A percentile compares a stretch with the other conserved stretches of the same genome.
Conservation (phyloP, 64 coral and sea anemone genomes). For the Dendronephthya gigantea region DNA sequence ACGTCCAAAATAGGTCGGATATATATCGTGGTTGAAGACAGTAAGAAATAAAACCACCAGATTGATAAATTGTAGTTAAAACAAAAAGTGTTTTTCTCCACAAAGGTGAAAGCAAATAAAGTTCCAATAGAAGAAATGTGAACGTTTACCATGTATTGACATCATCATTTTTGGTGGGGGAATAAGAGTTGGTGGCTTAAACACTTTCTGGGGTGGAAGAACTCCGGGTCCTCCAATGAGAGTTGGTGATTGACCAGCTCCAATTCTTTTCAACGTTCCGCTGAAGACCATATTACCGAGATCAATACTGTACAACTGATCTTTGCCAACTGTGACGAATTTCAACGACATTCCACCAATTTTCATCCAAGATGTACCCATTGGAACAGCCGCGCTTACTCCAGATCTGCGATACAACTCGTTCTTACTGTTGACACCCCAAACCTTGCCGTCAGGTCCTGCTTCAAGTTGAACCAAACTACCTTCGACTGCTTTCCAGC, state of each 20-base stretch:
- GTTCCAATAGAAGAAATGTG: no score
- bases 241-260: not conserved
- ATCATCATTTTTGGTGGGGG: no score
- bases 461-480: slow-evolving; percentile 21
- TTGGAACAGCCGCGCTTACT: not conserved
- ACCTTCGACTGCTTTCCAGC: slow-evolving; percentile 18
- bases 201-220: no score
- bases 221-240: not conserved
- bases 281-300: not conserved
- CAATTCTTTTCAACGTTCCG: not conserved
- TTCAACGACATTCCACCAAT: slow-evolving; percentile 8
- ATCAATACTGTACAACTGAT: not conserved
- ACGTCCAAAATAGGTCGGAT: no score
- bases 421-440: slow-evolving; percentile 6
- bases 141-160: no score
- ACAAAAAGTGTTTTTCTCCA: no score
- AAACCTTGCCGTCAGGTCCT: slow-evolving; percentile 22
- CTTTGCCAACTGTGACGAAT: not conserved
- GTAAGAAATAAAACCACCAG: no score
- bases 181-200: no score
- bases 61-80: no score
- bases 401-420: slow-evolving; percentile 14
- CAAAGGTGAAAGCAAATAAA: no score
- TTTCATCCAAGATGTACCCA: slow-evolving; percentile 20
- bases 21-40: no score